Conservation (phyloP, 2,888 invertebrate species). For the Gortyna flavago region DNA sequence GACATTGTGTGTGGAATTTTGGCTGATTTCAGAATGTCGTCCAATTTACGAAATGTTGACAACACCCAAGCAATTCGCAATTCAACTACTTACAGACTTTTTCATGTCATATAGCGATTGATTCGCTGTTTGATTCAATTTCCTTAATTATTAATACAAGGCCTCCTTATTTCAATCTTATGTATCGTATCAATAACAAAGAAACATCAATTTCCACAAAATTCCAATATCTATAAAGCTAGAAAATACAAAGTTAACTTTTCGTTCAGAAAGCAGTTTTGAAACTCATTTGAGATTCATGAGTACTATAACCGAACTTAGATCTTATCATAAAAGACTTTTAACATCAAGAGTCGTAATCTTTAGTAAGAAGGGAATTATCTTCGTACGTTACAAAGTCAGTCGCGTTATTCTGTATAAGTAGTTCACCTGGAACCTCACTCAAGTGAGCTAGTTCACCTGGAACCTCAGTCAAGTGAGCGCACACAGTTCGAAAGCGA, state of each 20-base stretch:
- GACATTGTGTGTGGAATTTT: no score
- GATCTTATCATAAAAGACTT: slow-evolving; percentile 28
- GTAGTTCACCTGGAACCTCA: not conserved
- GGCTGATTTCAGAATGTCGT: no score
- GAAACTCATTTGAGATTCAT: slow-evolving; percentile 54
- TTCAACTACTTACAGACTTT: no score
- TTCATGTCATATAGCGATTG: no score
- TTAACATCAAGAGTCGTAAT: slow-evolving; percentile 34
- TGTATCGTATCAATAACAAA: not conserved
- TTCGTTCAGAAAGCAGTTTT: slow-evolving; percentile 33
- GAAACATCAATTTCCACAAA: not conserved
- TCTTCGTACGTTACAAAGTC: not conserved
- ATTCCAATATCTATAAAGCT: slow-evolving; percentile 29
- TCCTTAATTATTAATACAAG: not conserved
- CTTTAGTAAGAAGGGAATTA: slow-evolving; percentile 20
- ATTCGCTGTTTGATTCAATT: no score
- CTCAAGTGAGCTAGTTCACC: not conserved
- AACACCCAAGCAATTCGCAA: no score
- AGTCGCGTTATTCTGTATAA: not conserved
- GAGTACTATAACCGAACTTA: slow-evolving; percentile 28
- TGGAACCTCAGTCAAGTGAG: not conserved
- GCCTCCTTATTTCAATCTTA: not conserved
- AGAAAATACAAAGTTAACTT: slow-evolving; percentile 23
- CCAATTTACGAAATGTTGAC: no score
- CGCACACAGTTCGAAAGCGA: not conserved